A percentile compares a stretch with the other conserved stretches of the same genome.
These are phyloP conservation scores for Carassius gibelio DNA, from an alignment of 2,113 vertebrate species.

Conservation along the genomic window DNA sequence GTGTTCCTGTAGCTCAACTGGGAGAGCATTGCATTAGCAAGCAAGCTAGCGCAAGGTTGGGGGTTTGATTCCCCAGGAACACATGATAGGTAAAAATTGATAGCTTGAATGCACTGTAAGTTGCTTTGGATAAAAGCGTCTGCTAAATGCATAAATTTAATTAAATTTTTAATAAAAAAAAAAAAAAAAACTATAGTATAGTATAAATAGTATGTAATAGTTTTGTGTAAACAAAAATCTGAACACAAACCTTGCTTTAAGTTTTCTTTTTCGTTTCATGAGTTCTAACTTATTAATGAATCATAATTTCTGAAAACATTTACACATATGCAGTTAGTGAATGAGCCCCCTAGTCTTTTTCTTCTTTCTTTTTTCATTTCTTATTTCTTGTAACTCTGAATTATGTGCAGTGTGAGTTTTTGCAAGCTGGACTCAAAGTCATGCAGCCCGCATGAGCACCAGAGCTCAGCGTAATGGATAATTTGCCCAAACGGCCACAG, in stretches of 20 bases:
- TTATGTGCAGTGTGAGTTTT: neutral
- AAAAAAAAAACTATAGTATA: too few species aligned
- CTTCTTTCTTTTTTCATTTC: neutral
- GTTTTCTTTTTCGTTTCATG: neutral
- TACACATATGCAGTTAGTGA: neutral
- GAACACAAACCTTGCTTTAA: neutral
- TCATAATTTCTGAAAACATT: neutral
- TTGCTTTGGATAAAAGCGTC: too few species aligned
- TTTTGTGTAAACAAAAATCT: neutral
- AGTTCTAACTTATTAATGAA: neutral
- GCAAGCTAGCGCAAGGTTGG: too few species aligned
- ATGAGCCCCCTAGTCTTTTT: neutral
- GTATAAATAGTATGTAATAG: neutral
- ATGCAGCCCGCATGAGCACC: neutral
- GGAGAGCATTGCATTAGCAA: too few species aligned
- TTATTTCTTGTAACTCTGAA: neutral
- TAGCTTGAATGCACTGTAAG: too few species aligned
- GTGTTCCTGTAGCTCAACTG: neutral
- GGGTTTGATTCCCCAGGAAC: too few species aligned
- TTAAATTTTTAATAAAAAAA: too few species aligned
- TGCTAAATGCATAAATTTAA: too few species aligned
- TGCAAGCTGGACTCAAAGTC: neutral
- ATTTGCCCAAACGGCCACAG: neutral
- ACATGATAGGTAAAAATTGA: too few species aligned
- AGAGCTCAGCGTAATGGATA: neutral